phyloP scores from a whole-genome alignment of 1,140 invertebrate species.

The Odontomachus brunneus region DNA sequence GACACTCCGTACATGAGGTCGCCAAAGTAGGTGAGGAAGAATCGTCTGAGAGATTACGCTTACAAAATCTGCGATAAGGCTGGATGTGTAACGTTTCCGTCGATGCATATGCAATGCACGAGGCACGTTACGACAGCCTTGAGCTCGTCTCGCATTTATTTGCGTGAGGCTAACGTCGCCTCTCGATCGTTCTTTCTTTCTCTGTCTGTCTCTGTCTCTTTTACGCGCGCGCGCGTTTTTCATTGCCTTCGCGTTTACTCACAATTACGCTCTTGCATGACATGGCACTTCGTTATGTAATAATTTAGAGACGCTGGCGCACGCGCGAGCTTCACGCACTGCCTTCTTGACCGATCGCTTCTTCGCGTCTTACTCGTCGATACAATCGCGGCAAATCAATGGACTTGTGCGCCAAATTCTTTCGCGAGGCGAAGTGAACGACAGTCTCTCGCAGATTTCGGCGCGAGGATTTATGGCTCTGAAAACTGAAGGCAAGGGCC shows the following conservation, averaged over 20 bases:
- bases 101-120: constrained; percentile 30
- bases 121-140: constrained; percentile 19
- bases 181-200: constrained; percentile 4
- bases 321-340: neutral
- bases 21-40: neutral
- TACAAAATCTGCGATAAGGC: constrained; percentile 3
- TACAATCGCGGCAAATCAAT: neutral
- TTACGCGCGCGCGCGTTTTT: neutral
- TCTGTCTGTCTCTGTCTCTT: constrained; percentile 1
- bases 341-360: constrained; percentile 1
- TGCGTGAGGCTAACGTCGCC: neutral
- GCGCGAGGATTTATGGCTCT: too few relatives aligned
- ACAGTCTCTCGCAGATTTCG: too few relatives aligned
- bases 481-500: too few relatives aligned
- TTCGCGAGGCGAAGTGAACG: neutral
- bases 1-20: neutral
- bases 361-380: neutral
- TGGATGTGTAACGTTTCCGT: constrained; percentile 9
- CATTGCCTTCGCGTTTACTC: constrained; percentile 48
- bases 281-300: constrained; percentile 75
- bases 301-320: constrained; percentile 65
- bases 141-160: neutral
- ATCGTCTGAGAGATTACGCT: neutral
- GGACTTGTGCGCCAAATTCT: neutral
- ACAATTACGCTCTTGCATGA: constrained; percentile 74